Evolutionary conservation across 2,888 invertebrate genomes (phyloP).

Genomic region (Thera britannica): DNA sequence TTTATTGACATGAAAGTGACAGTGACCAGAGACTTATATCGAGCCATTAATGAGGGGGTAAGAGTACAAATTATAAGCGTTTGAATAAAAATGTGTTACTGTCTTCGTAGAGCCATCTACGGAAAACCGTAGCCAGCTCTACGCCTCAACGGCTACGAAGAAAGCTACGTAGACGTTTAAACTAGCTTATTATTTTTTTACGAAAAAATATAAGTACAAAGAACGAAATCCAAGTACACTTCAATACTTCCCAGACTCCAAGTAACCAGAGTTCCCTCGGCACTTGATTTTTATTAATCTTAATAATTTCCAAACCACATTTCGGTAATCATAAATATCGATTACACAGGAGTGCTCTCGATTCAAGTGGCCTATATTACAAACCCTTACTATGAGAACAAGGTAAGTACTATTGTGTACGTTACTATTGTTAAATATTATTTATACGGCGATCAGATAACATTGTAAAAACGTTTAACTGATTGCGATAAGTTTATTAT

Average conservation of each 20-base stretch:
- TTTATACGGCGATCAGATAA: conserved; percentile 27
- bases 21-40: no score
- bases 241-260: conserved; percentile 9
- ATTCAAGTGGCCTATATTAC: conserved; percentile 51
- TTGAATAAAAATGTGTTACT: not conserved
- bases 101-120: conserved; percentile 26
- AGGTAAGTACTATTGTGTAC: conserved; percentile 26
- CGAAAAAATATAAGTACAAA: conserved; percentile 7
- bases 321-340: conserved; percentile 61
- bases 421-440: conserved; percentile 22
- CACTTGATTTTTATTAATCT: conserved; percentile 27
- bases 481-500: conserved; percentile 23
- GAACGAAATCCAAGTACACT: conserved; percentile 1
- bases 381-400: conserved; percentile 42
- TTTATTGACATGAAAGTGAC: no score
- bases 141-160: conserved; percentile 19
- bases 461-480: conserved; percentile 31
- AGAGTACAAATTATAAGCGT: no score
- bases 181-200: not conserved
- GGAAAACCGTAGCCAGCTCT: conserved; percentile 21
- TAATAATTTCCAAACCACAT: conserved; percentile 18
- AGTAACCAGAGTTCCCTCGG: not conserved
- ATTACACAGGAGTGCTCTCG: conserved; percentile 62
- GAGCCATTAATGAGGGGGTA: no score
- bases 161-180: conserved; percentile 8